phyloP scores from a whole-genome alignment of 2,797 vertebrate genomes.

The Mus caroli region DNA sequence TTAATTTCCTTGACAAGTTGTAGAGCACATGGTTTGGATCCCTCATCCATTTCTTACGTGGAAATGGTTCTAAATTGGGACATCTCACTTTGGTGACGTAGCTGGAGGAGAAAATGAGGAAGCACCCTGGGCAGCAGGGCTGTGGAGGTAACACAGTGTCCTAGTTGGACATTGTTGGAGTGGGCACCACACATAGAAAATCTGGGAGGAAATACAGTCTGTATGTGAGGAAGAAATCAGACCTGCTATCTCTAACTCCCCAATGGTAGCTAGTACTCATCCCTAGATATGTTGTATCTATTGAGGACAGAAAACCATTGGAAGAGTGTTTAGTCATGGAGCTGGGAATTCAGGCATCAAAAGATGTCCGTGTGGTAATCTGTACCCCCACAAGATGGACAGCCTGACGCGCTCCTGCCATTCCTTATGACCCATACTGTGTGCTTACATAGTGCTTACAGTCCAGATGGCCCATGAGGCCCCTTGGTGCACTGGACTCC shows the following conservation, averaged over 20 bases:
- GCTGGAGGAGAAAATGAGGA: background rate
- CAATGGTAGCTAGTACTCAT: background rate
- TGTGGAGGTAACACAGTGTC: background rate
- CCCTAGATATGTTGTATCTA: background rate
- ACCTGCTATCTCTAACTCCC: background rate
- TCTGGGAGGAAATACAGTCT: background rate
- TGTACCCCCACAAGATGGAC: background rate
- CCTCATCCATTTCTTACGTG: constrained; percentile 66
- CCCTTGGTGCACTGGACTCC: too few relatives aligned
- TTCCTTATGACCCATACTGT: background rate
- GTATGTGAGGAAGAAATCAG: background rate
- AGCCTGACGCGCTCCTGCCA: background rate
- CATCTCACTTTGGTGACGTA: constrained; percentile 65
- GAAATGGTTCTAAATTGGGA: constrained; percentile 71
- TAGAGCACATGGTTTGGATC: constrained; percentile 63
- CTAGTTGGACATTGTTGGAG: background rate
- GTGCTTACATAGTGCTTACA: too few relatives aligned
- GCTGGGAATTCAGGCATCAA: background rate
- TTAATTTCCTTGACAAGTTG: constrained; percentile 79
- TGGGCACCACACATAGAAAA: background rate
- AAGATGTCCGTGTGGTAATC: background rate
- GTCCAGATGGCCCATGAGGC: background rate
- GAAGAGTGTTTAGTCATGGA: background rate
- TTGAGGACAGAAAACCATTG: background rate
- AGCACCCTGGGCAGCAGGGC: background rate